phyloP scores from a whole-genome alignment of 1,140 invertebrate species.

The Drosophila nigromelanica region DNA sequence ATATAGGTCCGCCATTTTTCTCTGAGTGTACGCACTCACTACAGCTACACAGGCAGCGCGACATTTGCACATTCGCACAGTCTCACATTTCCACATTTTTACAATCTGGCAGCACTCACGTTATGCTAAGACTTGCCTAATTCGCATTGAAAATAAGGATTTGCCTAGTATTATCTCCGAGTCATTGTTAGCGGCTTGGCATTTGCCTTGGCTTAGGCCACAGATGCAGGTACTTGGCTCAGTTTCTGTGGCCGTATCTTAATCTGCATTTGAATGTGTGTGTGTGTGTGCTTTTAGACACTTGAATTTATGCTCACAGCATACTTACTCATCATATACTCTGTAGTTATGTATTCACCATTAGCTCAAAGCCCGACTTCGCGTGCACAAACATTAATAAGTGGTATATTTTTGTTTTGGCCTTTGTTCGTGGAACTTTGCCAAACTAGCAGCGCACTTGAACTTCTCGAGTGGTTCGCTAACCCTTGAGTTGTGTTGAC shows the following conservation, averaged over 20 bases:
- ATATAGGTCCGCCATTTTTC: no score
- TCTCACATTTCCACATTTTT: slow-evolving; percentile 15
- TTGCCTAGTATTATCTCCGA: slow-evolving; percentile 26
- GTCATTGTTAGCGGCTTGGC: slow-evolving; percentile 30
- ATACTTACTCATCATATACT: neutral
- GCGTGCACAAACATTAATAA: slow-evolving; percentile 6
- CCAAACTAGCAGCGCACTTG: neutral
- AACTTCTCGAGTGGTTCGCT: neutral
- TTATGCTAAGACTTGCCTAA: slow-evolving; percentile 26
- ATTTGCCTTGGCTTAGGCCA: slow-evolving; percentile 12
- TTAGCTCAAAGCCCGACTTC: neutral
- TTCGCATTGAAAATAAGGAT: slow-evolving; percentile 51
- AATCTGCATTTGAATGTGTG: neutral
- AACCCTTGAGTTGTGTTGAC: slow-evolving; percentile 10
- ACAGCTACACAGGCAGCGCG: neutral
- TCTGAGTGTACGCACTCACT: neutral
- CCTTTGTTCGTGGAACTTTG: neutral
- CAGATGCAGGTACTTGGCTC: slow-evolving; percentile 3
- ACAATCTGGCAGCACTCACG: slow-evolving; percentile 10
- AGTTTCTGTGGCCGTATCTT: neutral
- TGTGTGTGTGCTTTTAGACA: neutral
- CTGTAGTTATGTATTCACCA: slow-evolving; percentile 1
- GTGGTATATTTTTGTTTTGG: slow-evolving; percentile 1
- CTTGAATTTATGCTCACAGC: slow-evolving; percentile 17
- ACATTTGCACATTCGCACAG: slow-evolving; percentile 38